Percentiles rank a stretch among this genome's conserved stretches.
Evolutionary conservation across 2,888 invertebrate genomes (phyloP).

Genomic region (Cheilosia variabilis): DNA sequence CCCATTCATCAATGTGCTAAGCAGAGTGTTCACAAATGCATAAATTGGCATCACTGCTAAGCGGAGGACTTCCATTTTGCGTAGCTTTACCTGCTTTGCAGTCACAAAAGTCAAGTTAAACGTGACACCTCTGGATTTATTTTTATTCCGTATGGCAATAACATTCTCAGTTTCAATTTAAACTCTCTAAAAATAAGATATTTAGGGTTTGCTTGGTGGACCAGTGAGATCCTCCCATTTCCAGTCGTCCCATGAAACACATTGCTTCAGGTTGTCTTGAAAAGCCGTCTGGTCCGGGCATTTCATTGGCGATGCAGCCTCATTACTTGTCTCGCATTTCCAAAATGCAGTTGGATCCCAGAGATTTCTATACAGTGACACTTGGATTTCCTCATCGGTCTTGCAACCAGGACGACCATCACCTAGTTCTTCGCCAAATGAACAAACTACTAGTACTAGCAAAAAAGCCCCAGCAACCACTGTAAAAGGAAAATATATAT

Average conservation of each 20-base stretch:
- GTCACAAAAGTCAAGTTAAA: too few species aligned
- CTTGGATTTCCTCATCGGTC: constrained; percentile 77
- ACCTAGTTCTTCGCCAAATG: constrained; percentile 60
- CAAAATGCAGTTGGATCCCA: constrained; percentile 81
- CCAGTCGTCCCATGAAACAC: constrained; percentile 80
- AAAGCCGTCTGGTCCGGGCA: constrained; percentile 78
- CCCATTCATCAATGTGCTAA: too few species aligned
- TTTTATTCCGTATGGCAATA: too few species aligned
- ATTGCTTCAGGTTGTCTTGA: constrained; percentile 78
- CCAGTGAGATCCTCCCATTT: constrained; percentile 78
- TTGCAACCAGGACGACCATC: constrained; percentile 79
- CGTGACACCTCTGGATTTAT: too few species aligned
- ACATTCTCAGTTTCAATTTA: too few species aligned
- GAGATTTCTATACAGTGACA: constrained; percentile 77
- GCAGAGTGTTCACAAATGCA: too few species aligned
- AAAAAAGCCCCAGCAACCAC: constrained; percentile 56
- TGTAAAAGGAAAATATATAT: neutral
- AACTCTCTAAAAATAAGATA: neutral
- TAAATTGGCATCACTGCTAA: too few species aligned
- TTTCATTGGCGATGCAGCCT: constrained; percentile 75
- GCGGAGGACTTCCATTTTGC: too few species aligned
- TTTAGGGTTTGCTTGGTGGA: constrained; percentile 75
- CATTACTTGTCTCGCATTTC: constrained; percentile 77
- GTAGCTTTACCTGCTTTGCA: too few species aligned
- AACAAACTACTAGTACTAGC: constrained; percentile 68